Percentiles rank a stretch among this genome's conserved stretches.
phyloP scores from a whole-genome alignment of 2,888 invertebrate species.

The Synanthedon andrenaeformis region DNA sequence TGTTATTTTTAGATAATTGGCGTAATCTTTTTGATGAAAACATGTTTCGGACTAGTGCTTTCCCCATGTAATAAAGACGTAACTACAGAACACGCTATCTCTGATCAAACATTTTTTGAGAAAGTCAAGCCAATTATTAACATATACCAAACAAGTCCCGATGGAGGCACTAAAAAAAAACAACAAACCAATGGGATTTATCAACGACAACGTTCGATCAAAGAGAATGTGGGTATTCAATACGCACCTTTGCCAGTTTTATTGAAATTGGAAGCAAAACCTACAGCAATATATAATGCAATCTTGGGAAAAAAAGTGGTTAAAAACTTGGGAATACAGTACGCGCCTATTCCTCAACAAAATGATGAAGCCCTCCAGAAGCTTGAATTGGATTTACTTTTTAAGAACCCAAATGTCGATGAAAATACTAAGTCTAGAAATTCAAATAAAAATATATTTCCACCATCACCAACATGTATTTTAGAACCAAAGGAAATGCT shows the following conservation, averaged over 20 bases:
- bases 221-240: background rate
- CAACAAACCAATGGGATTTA: no score
- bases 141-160: constrained; percentile 11
- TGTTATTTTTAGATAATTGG: constrained; percentile 17
- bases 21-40: constrained; percentile 10
- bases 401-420: background rate
- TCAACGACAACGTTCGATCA: no score
- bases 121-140: constrained; percentile 23
- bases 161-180: no score
- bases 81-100: constrained; percentile 14
- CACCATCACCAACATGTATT: background rate
- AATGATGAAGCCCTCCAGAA: background rate
- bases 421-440: background rate
- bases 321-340: constrained; percentile 12
- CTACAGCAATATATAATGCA: background rate
- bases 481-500: background rate
- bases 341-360: constrained; percentile 15
- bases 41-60: constrained; percentile 5
- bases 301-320: no score
- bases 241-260: background rate
- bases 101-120: constrained; percentile 19
- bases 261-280: background rate
- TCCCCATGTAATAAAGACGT: background rate
- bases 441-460: background rate
- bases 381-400: background rate